Conservation (phyloP, 2,888 invertebrate genomes). For the Drosophila peninsularis region DNA sequence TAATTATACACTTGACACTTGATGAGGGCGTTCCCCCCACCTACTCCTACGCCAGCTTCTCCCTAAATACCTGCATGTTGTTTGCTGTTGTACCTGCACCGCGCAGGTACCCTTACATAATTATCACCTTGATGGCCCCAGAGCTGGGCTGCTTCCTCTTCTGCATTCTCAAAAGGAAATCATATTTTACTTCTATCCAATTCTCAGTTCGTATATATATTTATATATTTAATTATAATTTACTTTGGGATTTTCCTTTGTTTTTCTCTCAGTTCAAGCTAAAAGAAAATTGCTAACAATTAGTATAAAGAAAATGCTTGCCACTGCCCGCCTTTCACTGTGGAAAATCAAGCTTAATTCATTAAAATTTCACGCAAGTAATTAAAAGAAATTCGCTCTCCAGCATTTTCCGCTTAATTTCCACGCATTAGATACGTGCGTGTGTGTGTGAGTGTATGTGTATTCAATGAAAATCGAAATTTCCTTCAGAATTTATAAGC, state of each 20-base stretch:
- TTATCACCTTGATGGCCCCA: conserved; percentile 30
- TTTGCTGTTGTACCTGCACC: conserved; percentile 29
- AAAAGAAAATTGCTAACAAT: conserved; percentile 4
- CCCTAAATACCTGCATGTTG: not conserved
- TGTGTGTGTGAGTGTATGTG: conserved; percentile 1
- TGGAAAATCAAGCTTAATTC: conserved; percentile 15
- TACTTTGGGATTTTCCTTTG: not conserved
- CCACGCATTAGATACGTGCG: conserved; percentile 8
- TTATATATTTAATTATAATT: conserved; percentile 8
- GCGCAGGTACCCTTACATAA: conserved; percentile 42
- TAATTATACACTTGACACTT: conserved; percentile 80
- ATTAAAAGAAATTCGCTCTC: conserved; percentile 12
- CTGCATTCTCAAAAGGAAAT: not conserved
- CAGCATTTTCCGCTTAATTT: conserved; percentile 12
- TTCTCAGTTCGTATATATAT: not conserved
- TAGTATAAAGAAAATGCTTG: not conserved
- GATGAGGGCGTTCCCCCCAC: conserved; percentile 57
- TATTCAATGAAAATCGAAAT: conserved; percentile 34
- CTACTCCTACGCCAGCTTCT: not conserved
- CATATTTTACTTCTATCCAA: conserved; percentile 12
- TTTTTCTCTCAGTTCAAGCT: not conserved
- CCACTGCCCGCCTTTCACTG: not conserved
- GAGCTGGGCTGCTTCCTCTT: not conserved
- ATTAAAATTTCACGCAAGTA: conserved; percentile 33
- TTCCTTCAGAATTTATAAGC: conserved; percentile 50